Percentiles rank a stretch among this genome's conserved stretches.
These are phyloP conservation scores for Myiozetetes cayanensis DNA, from an alignment of 2,113 vertebrate species.

Conservation along the genomic window DNA sequence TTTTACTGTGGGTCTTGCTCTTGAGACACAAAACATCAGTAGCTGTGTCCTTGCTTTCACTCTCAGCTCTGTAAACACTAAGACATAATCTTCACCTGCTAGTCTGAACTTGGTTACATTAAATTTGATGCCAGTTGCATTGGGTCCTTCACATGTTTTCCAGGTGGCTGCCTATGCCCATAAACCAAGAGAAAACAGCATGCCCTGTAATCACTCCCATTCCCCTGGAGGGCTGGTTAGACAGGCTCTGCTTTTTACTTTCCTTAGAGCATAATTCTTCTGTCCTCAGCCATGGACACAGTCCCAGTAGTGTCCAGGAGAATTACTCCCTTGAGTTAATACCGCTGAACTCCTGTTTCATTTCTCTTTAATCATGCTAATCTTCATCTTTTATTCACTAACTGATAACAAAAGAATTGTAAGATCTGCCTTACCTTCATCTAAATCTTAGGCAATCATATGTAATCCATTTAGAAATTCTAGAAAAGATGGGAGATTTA, in stretches of 20 bases:
- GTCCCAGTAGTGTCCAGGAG: slow-evolving; percentile 24
- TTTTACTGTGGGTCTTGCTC: neutral
- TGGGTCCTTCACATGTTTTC: neutral
- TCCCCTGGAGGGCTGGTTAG: neutral
- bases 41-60: neutral
- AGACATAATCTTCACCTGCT: neutral
- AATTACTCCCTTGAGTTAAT: slow-evolving; percentile 32
- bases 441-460: neutral
- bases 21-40: neutral
- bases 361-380: slow-evolving; percentile 47
- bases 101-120: neutral
- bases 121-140: neutral
- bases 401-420: slow-evolving; percentile 10
- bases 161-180: neutral
- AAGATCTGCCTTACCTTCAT: slow-evolving; percentile 16
- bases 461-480: neutral
- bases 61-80: neutral
- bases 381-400: slow-evolving; percentile 63
- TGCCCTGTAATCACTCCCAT: neutral
- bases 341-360: neutral
- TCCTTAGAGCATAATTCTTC: slow-evolving; percentile 30
- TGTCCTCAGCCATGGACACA: slow-evolving; percentile 4
- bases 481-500: neutral
- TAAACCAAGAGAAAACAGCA: neutral
- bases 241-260: slow-evolving; percentile 8